phyloP scores from a whole-genome alignment of 2,113 vertebrate genomes.

The Sitta europaea region DNA sequence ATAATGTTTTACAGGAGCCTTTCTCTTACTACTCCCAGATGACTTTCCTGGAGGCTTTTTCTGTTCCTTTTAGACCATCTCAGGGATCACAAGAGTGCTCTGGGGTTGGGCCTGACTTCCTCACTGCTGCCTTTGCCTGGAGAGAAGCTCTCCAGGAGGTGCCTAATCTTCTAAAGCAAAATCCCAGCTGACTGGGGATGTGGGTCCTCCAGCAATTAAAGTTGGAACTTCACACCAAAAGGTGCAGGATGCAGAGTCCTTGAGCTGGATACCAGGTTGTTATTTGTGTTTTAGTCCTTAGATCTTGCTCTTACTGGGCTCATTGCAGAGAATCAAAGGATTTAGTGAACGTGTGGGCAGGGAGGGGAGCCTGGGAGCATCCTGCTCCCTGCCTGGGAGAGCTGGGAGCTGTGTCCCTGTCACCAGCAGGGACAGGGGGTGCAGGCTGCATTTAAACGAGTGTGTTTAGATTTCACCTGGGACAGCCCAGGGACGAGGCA shows the following conservation, averaged over 20 bases:
- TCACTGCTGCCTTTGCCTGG: not conserved
- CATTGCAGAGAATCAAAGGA: not conserved
- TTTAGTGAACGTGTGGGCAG: not conserved
- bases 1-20: not conserved
- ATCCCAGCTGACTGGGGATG: not conserved
- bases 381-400: not conserved
- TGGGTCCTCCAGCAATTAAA: not conserved
- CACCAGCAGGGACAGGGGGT: rapidly evolving
- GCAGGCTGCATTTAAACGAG: not conserved
- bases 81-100: not conserved
- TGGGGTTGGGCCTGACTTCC: not conserved
- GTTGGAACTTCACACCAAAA: not conserved
- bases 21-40: not conserved
- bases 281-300: not conserved
- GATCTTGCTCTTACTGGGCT: not conserved
- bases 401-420: not conserved
- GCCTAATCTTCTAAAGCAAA: not conserved
- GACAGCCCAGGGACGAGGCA: rapidly evolving
- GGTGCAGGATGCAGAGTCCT: not conserved
- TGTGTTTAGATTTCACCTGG: not conserved
- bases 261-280: not conserved
- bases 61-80: not conserved
- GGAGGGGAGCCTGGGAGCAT: not conserved
- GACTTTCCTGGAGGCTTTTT: not conserved
- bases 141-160: not conserved